phyloP scores from a whole-genome alignment of 2,113 vertebrate species.

The Sakesphorus luctuosus region DNA sequence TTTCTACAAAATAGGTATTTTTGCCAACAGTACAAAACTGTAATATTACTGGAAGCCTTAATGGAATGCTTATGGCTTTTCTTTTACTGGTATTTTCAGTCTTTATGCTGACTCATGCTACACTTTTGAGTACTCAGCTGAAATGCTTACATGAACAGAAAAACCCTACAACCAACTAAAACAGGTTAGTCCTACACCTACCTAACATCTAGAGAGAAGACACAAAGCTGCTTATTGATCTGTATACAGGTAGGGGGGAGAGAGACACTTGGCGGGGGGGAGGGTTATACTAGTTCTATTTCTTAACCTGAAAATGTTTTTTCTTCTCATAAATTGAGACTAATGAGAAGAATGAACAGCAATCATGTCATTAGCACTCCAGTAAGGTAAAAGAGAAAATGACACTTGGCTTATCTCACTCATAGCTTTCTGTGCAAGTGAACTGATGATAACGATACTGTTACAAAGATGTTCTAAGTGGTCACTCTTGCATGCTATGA shows the following conservation, averaged over 20 bases:
- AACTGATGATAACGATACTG: neutral
- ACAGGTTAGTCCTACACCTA: neutral
- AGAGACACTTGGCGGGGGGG: neutral
- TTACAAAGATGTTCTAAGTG: constrained; percentile 37
- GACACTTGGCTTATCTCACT: constrained; percentile 39
- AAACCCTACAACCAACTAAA: neutral
- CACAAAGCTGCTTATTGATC: neutral
- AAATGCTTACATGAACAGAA: constrained; percentile 14
- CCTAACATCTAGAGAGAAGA: neutral
- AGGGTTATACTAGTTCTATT: neutral
- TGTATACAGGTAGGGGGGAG: neutral
- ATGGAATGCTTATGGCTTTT: neutral
- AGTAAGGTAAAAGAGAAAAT: constrained; percentile 55
- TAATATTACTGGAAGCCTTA: constrained; percentile 21
- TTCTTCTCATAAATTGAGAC: neutral
- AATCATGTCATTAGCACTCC: constrained; percentile 38
- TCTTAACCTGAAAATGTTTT: neutral
- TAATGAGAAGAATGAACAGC: constrained; percentile 18
- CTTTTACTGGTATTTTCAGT: constrained; percentile 22
- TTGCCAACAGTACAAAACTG: neutral
- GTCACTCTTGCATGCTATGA: constrained; percentile 61
- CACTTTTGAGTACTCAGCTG: neutral
- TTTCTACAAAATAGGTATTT: neutral
- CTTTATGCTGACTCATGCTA: constrained; percentile 24
- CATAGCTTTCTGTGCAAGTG: constrained; percentile 39